Conservation (phyloP, 1,140 invertebrate genomes). For the Orius insidiosus region DNA sequence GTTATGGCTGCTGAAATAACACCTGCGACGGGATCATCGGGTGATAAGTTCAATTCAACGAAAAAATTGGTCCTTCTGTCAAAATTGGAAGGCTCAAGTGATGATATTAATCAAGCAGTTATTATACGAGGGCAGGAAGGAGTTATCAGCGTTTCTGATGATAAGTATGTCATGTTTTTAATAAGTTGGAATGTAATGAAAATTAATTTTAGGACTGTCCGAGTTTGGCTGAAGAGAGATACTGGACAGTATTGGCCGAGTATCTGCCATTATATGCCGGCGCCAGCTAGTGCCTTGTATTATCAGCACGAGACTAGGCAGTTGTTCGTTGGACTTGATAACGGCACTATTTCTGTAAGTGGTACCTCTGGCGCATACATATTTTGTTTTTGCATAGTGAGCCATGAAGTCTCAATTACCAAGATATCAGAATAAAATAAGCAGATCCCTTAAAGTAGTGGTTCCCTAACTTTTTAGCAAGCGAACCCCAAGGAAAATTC, state of each 20-base stretch:
- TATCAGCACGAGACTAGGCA: slow-evolving; percentile 69
- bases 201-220: slow-evolving; percentile 58
- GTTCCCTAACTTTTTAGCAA: too few species aligned
- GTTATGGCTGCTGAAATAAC: slow-evolving; percentile 89
- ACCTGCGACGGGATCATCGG: slow-evolving; percentile 53
- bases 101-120: slow-evolving; percentile 80
- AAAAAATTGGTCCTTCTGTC: slow-evolving; percentile 76
- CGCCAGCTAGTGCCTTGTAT: slow-evolving; percentile 65
- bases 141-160: slow-evolving; percentile 92
- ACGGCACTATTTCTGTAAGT: slow-evolving; percentile 66
- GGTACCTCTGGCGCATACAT: too few species aligned
- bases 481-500: too few species aligned
- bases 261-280: slow-evolving; percentile 92
- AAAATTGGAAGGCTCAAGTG: slow-evolving; percentile 81
- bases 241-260: slow-evolving; percentile 99
- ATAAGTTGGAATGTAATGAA: neutral
- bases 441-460: too few species aligned
- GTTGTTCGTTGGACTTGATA: slow-evolving; percentile 89
- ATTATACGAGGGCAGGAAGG: slow-evolving; percentile 88
- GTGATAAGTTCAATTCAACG: slow-evolving; percentile 60
- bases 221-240: slow-evolving; percentile 93
- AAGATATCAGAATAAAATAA: too few species aligned
- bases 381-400: too few species aligned
- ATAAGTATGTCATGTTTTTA: slow-evolving; percentile 55
- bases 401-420: too few species aligned